These are phyloP conservation scores for Nannoperca obscura DNA, from an alignment of 2,797 vertebrate species.

Conservation along the genomic window DNA sequence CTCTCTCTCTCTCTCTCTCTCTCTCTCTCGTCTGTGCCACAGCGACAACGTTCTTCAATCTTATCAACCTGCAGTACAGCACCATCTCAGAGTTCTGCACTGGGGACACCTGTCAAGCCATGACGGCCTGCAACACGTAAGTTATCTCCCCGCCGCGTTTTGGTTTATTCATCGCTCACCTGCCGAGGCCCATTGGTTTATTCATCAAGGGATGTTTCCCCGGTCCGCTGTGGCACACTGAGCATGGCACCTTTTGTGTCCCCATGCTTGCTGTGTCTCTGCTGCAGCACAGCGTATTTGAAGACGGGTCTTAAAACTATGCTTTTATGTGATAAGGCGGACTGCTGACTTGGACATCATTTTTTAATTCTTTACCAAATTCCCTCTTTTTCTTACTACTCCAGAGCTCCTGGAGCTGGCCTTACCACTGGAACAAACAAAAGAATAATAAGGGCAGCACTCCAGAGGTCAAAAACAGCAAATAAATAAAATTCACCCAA, in stretches of 20 bases:
- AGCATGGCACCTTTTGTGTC: not conserved
- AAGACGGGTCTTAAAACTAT: not conserved
- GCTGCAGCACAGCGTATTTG: not conserved
- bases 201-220: constrained; percentile 34
- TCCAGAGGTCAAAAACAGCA: not conserved
- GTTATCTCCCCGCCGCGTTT: constrained; percentile 69
- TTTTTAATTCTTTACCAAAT: too few relatives aligned
- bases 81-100: constrained; percentile 99
- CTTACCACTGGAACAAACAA: too few relatives aligned
- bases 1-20: not conserved
- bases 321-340: too few relatives aligned
- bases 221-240: not conserved
- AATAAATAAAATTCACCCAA: too few relatives aligned
- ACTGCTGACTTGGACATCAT: too few relatives aligned
- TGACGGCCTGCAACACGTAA: constrained; percentile 98
- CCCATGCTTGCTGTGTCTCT: not conserved
- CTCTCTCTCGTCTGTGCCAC: constrained; percentile 46
- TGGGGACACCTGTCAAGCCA: constrained; percentile 96
- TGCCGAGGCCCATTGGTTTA: constrained; percentile 44
- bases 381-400: not conserved
- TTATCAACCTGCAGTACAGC: constrained; percentile 99
- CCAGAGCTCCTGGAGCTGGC: too few relatives aligned
- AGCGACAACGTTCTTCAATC: constrained; percentile 99
- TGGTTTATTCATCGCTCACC: constrained; percentile 57
- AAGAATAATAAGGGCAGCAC: too few relatives aligned